Evolutionary conservation across 1,140 invertebrate species (phyloP).

Genomic region (Drosophila subobscura): DNA sequence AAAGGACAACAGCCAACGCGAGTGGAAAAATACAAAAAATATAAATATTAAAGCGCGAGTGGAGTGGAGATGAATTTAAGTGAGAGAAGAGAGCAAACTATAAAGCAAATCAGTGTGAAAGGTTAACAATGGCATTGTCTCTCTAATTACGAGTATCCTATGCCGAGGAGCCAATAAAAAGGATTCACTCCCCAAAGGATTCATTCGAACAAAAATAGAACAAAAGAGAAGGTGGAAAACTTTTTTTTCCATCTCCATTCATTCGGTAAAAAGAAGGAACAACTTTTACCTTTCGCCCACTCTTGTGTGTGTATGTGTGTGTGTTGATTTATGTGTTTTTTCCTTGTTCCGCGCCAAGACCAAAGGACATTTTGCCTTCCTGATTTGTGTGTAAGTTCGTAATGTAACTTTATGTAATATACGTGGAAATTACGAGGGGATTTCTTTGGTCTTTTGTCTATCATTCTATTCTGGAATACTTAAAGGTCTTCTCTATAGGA

Average conservation of each 20-base stretch:
- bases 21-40: constrained; percentile 52
- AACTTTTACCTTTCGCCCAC: constrained; percentile 39
- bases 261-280: constrained; percentile 35
- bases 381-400: constrained; percentile 44
- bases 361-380: constrained; percentile 39
- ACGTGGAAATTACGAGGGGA: constrained; percentile 38
- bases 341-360: constrained; percentile 47
- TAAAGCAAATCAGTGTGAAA: constrained; percentile 33
- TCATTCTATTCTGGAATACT: too few relatives aligned
- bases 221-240: constrained; percentile 38
- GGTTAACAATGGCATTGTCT: constrained; percentile 45
- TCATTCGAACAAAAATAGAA: constrained; percentile 36
- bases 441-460: too few relatives aligned
- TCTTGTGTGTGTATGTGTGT: constrained; percentile 12
- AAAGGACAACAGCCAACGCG: constrained; percentile 30
- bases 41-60: background rate
- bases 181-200: constrained; percentile 42
- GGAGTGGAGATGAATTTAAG: too few relatives aligned
- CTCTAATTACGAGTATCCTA: constrained; percentile 52
- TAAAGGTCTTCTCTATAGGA: background rate
- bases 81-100: background rate
- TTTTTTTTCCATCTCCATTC: constrained; percentile 33
- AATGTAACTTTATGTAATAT: constrained; percentile 48
- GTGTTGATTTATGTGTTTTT: constrained; percentile 66
- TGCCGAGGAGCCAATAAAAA: constrained; percentile 42